These are phyloP conservation scores for Eupithecia subumbrata DNA, from an alignment of 2,888 invertebrate genomes.

Conservation along the genomic window DNA sequence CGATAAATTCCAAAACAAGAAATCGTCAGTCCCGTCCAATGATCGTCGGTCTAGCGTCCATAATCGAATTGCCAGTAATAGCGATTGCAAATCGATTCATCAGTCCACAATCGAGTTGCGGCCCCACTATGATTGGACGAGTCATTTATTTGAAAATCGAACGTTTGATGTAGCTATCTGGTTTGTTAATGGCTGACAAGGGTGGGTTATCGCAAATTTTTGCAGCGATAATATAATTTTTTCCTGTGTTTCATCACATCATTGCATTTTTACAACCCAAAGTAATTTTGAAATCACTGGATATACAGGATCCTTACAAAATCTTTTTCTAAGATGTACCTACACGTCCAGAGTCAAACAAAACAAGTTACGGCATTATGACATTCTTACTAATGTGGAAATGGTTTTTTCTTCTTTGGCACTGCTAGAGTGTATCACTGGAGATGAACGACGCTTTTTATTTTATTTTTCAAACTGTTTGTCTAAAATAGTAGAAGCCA, in stretches of 20 bases:
- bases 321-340: no score
- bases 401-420: no score
- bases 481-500: no score
- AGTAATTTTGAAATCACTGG: no score
- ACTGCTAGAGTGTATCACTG: no score
- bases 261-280: background rate
- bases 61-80: constrained; percentile 26
- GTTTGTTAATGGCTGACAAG: constrained; percentile 7
- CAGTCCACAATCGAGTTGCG: constrained; percentile 47
- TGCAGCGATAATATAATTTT: background rate
- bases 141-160: constrained; percentile 33
- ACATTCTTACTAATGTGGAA: no score
- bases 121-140: constrained; percentile 41
- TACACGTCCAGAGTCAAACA: no score
- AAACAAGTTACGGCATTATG: no score
- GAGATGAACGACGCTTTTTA: no score
- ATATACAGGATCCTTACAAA: no score
- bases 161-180: constrained; percentile 6
- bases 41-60: constrained; percentile 10
- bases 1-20: constrained; percentile 10
- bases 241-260: background rate
- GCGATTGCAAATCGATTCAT: constrained; percentile 70
- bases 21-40: constrained; percentile 11
- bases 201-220: background rate
- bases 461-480: no score